Evolutionary conservation across 2,797 vertebrate genomes (phyloP), one percentile per base, ranked within the genome.

Genomic region (Peromyscus nudipes): DNA sequence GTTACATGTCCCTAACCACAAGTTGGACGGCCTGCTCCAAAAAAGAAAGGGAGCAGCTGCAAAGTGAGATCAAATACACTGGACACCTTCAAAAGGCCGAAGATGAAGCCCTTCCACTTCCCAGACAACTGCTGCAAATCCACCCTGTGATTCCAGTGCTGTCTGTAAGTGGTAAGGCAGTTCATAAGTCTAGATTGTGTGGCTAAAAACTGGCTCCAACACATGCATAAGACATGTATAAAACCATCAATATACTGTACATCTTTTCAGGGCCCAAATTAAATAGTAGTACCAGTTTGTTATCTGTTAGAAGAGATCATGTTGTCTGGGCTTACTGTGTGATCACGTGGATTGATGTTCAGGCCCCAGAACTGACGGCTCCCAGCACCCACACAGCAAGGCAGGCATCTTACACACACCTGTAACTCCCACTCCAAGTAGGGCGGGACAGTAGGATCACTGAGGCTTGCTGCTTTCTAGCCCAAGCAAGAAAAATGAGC

Each of bases 201-300:
- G 12, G 52, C 49, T 95, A 79, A 84, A 91, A 21, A 90, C 8
- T 49, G 31, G 83, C 40, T 89, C 55, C 46, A 91, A 94, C 67
- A 93, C 12, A 80, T 34, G 6, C 80, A 94, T 49, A 12, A 12
- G 49, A 85, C 64, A 77, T 31, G 13, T 76, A 92, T 89, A 86
- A 91, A 90, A 92, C 31, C 37, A 83, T 31, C 19, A 81, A 40
- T 46, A 55, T 46, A 86, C 34, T 62, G 11, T 49, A 89, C 60
- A 96, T 87, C 85, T 83, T 92, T 89, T 96, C 60, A 96, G 31
- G 87, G 52, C 13, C 34, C 55, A 92, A 85, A 94, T 90, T 91
- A 95, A 97, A 89, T 7, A n/a, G 75, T 4, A 97, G 14, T 79
- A 96, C 46, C 94, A 84, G 91, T 89, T 88, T 93, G 49, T 27